Base-by-base conservation (phyloP, 2,888 invertebrate species). In the Phortica okadai region DNA sequence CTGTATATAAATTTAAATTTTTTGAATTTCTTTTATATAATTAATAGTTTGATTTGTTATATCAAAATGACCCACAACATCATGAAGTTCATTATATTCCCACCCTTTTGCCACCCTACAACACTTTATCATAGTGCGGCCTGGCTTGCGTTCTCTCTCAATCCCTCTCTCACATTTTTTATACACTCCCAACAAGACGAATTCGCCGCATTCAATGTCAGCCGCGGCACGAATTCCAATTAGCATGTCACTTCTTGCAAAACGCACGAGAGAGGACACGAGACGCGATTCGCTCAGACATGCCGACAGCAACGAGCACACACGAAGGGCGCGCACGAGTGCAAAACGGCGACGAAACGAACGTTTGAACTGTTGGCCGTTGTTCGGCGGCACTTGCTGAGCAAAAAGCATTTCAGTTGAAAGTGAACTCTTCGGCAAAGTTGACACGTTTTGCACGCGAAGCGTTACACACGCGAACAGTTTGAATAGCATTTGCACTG, bases 351-450 rank as follows among this genome's bases (percentile, higher is more conserved):
- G 86, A 83, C 81, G 79, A 75, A 76, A 76, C 73, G 67, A 72
- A 67, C 75, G 67, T 69, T 74, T 33, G 33, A 2, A 33, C 33
- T 33, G 67, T 56, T 77, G 59, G 77, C 1, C 77, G 80, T 75
- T 33, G 33, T 33, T 84, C 82, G 79, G 78, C 76, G 77, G 79
- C 79, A n/a, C 54, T 72, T 82, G 82, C 81, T 80, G 80, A 80
- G 84, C 86, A 88, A 89, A 89, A 89, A 84, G 74, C 85, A 88
- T 89, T 33, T 91, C 90, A 91, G 91, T 91, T 89, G 88, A 89
- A 90, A 89, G 90, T 90, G 89, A 89, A 91, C 91, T 88, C 86
- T 90, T 87, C 86, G 88, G 89, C 86, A 86, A 87, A 84, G 86
- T 88, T 89, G 91, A 90, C 91, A 90, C 87, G 91, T 86, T 83